Conservation (phyloP, 64 coral and sea anemone species). For the Pocillopora verrucosa region DNA sequence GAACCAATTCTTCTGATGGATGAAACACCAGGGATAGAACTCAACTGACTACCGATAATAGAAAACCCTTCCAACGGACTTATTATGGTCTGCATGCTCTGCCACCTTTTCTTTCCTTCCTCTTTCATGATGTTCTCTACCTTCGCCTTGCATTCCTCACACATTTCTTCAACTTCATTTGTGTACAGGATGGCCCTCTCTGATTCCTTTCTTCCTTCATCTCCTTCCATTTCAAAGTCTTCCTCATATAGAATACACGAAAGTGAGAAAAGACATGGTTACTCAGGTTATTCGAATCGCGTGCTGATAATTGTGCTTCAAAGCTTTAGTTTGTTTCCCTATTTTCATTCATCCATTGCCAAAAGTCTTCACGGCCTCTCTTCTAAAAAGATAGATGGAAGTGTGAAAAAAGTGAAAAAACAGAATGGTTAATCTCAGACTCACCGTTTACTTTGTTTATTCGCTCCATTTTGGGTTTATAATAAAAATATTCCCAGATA, state of each 20-base stretch:
- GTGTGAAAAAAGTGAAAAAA: too few relatives aligned
- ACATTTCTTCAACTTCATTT: slow-evolving; percentile 56
- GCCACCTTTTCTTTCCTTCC: slow-evolving; percentile 42
- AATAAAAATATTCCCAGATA: slow-evolving; percentile 74
- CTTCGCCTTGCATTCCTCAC: slow-evolving; percentile 46
- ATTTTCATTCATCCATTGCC: too few relatives aligned
- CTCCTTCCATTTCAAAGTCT: slow-evolving; percentile 13
- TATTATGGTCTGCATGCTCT: slow-evolving; percentile 15
- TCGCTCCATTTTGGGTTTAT: slow-evolving; percentile 35
- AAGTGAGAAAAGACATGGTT: neutral
- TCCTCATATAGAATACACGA: neutral
- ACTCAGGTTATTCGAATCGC: neutral
- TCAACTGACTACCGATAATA: slow-evolving; percentile 24
- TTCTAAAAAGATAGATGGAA: too few relatives aligned
- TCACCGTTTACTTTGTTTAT: slow-evolving; percentile 39
- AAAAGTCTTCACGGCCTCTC: too few relatives aligned
- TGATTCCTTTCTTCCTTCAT: neutral
- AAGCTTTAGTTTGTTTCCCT: too few relatives aligned
- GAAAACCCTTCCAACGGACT: slow-evolving; percentile 28
- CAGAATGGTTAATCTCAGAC: neutral
- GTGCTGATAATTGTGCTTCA: too few relatives aligned
- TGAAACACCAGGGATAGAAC: slow-evolving; percentile 35
- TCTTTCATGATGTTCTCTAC: slow-evolving; percentile 44
- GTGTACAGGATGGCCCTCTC: slow-evolving; percentile 44
- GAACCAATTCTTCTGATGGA: slow-evolving; percentile 26